Evolutionary conservation across 2,797 vertebrate species (phyloP).

Genomic region (Sphaeramia orbicularis): DNA sequence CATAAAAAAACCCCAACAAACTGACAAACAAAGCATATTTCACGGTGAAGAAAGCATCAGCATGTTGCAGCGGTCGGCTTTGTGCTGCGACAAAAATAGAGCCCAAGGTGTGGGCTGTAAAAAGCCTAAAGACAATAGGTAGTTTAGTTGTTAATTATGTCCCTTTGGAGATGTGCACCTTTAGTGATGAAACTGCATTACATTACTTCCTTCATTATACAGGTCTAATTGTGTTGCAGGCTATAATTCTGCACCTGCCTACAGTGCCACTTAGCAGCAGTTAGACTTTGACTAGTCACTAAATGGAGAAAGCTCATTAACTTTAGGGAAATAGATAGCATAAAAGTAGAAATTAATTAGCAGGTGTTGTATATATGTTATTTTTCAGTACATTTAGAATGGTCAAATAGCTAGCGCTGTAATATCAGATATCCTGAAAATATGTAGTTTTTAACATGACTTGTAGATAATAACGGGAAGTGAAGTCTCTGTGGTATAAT

Average conservation of each 20-base stretch:
- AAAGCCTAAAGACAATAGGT: conserved; percentile 20
- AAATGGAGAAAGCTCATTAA: conserved; percentile 44
- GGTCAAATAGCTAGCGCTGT: conserved; percentile 12
- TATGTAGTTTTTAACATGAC: conserved; percentile 8
- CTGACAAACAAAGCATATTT: neutral
- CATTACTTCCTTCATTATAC: conserved; percentile 51
- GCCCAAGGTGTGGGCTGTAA: neutral
- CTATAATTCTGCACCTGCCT: conserved; percentile 53
- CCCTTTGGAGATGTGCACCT: conserved; percentile 54
- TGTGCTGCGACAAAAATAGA: neutral
- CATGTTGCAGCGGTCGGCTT: neutral
- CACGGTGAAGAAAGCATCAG: neutral
- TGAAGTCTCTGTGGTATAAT: conserved; percentile 6
- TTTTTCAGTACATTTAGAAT: conserved; percentile 16
- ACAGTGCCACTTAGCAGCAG: conserved; percentile 39
- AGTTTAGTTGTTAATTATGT: conserved; percentile 49
- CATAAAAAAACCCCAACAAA: neutral
- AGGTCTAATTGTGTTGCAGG: conserved; percentile 47
- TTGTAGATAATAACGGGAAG: neutral
- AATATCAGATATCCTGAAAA: conserved; percentile 3
- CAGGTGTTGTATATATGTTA: conserved; percentile 5
- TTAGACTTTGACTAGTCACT: conserved; percentile 28
- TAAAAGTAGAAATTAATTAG: conserved; percentile 49
- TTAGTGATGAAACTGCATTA: conserved; percentile 50
- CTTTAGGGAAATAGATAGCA: conserved; percentile 41